Base-by-base conservation (phyloP, 1,140 invertebrate genomes). In the Brachionus paranguensis region DNA sequence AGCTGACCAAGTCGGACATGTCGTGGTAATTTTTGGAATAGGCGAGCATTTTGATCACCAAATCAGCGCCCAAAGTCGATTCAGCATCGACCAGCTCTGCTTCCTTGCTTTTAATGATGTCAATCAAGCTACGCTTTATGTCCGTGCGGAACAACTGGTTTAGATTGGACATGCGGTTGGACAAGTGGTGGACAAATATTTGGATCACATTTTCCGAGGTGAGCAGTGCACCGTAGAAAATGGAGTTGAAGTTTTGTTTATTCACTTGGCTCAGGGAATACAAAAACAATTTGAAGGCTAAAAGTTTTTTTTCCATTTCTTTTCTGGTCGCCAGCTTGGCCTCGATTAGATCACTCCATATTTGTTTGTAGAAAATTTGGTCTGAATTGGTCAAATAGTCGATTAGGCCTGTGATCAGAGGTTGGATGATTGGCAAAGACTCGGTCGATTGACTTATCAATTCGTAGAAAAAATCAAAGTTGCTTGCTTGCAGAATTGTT, bases 401-500 rank as follows among this genome's bases (percentile, higher is more conserved):
- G 24, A 81, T 12, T 24, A 81, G 17, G 12, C 41, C 78, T 7
- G 43, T 29, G 2, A 60, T 5, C 12, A 81, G 17, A 11, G 78
- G 64, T n/a, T 27, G n/a, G 17, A 81, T n/a, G 14, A 11, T 68
- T 68, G 78, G 78, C 53, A 81, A 47, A 11, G 41, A 68, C 12
- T 81, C 78, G 20, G 78, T 64, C 37, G 78, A 81, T 64, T 81
- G 78, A 37, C 37, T 45, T 65, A 81, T 24, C 20, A 81, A 64
- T n/a, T 81, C 78, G 17, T 68, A 81, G 6, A 81, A 81, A 65
- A 43, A 47, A 68, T 81, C 78, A 33, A 81, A 64, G 45, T 81
- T 81, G 11, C n/a, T 60, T 14, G 33, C 37, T 12, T 60, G 17
- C 11, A 81, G 53, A 24, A 81, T 64, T 14, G 10, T 68, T 81